Evolutionary conservation across 1,140 invertebrate genomes (phyloP).

Genomic region (Scaptomyza hsui): DNA sequence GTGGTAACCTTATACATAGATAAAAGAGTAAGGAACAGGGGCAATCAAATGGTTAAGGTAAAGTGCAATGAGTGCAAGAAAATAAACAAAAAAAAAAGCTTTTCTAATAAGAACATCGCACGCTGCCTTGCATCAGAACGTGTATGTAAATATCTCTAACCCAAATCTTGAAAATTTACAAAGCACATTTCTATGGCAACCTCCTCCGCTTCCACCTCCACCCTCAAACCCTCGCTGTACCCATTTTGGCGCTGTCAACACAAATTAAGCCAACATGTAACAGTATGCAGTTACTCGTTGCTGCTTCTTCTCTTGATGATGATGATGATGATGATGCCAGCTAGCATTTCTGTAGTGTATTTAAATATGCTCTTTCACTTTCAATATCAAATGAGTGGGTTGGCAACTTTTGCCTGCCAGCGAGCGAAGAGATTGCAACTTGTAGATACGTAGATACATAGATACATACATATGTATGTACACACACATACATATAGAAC

Average conservation of each 20-base stretch:
- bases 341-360: slow-evolving; percentile 40
- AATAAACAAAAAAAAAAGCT: slow-evolving; percentile 8
- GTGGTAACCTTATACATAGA: slow-evolving; percentile 12
- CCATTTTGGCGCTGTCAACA: slow-evolving; percentile 62
- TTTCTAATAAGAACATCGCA: slow-evolving; percentile 33
- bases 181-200: slow-evolving; percentile 57
- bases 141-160: slow-evolving; percentile 62
- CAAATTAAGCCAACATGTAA: slow-evolving; percentile 74
- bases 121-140: slow-evolving; percentile 6
- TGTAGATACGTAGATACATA: slow-evolving; percentile 49
- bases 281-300: slow-evolving; percentile 37
- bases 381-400: slow-evolving; percentile 79
- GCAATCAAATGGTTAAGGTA: slow-evolving; percentile 18
- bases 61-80: slow-evolving; percentile 24
- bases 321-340: too few relatives aligned
- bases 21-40: not conserved
- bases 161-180: slow-evolving; percentile 75
- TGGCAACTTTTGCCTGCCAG: slow-evolving; percentile 70
- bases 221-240: slow-evolving; percentile 7
- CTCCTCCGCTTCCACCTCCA: too few relatives aligned
- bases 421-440: slow-evolving; percentile 62
- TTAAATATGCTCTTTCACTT: slow-evolving; percentile 81
- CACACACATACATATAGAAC: slow-evolving; percentile 7
- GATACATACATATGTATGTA: too few relatives aligned
- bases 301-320: not conserved